Evolutionary conservation across 2,113 vertebrate species (phyloP), one percentile per base, ranked within the genome.

Genomic region (Saimiri boliviensis): DNA sequence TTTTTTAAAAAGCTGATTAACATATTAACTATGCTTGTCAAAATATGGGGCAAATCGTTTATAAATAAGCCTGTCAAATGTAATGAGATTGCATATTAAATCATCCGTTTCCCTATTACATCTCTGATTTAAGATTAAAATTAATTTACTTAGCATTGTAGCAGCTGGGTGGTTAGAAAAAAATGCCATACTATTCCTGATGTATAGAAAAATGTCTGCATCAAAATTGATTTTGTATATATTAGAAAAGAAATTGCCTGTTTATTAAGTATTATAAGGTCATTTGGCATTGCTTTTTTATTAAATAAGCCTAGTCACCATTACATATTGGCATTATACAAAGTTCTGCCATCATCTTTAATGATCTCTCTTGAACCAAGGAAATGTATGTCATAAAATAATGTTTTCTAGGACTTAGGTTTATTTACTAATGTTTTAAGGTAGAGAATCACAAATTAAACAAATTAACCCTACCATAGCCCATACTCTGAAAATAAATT

Each of bases 71-170:
- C 94, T 97, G 91, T 94, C 89, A 97, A 94, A 96, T 96, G 35
- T 97, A 98, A 98, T 56, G 56, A 97, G 98, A 97, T 90, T 96
- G 86, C 97, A 95, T 98, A 97, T 97, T 97, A 98, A 97, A 96
- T 97, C 79, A 89, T 70, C 40, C 14, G 23, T 96, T 94, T 95
- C 94, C 96, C 90, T 94, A 97, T 96, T 97, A 95, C 89, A 91
- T 97, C 85, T 98, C 93, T 97, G 97, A 97, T 96, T 98, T 97
- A 97, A 97, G 97, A 97, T 97, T 96, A 95, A 97, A 96, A 97
- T 97, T 96, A 96, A 97, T 97, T 96, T 97, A 63, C 88, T 98
- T 98, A 97, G 95, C 76, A 94, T 95, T 87, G 47, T 93, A 97
- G 85, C 93, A 97, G 97, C 95, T 98, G 93, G 37, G 45, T 93